Percentiles rank a stretch among this genome's conserved stretches.
Evolutionary conservation across 2,113 vertebrate species (phyloP).

Genomic region (Larimichthys polyactis): DNA sequence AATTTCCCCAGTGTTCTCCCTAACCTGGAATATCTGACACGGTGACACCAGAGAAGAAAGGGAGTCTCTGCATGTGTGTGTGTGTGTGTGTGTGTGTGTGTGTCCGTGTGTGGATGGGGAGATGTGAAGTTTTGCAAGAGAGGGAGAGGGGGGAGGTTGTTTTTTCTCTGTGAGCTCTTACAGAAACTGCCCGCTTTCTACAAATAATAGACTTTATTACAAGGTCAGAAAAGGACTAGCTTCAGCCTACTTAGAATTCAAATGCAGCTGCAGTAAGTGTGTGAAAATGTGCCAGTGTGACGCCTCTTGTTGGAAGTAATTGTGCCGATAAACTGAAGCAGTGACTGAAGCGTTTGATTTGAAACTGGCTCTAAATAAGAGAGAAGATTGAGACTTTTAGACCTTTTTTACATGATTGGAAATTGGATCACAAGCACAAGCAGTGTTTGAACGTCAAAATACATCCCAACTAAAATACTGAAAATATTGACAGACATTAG

Average conservation of each 20-base stretch:
- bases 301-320: not conserved
- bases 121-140: constrained; percentile 61
- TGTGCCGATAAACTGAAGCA: not conserved
- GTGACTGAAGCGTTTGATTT: not conserved
- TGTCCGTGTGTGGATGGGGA: constrained; percentile 34
- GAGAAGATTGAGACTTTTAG: not conserved
- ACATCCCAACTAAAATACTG: no score
- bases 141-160: not conserved
- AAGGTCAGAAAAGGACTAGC: constrained; percentile 14
- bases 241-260: not conserved
- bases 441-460: constrained; percentile 4
- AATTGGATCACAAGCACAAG: constrained; percentile 12
- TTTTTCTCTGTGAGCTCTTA: constrained; percentile 49
- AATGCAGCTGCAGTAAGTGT: not conserved
- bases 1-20: constrained; percentile 79
- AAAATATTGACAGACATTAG: no score
- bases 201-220: constrained; percentile 19
- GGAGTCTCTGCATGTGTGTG: not conserved
- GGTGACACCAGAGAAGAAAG: constrained; percentile 61
- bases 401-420: constrained; percentile 10
- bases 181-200: constrained; percentile 25
- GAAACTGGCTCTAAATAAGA: not conserved
- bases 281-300: not conserved
- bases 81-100: not conserved
- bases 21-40: constrained; percentile 80